phyloP scores from a whole-genome alignment of 1,140 invertebrate genomes.

The Leucophenga varia region DNA sequence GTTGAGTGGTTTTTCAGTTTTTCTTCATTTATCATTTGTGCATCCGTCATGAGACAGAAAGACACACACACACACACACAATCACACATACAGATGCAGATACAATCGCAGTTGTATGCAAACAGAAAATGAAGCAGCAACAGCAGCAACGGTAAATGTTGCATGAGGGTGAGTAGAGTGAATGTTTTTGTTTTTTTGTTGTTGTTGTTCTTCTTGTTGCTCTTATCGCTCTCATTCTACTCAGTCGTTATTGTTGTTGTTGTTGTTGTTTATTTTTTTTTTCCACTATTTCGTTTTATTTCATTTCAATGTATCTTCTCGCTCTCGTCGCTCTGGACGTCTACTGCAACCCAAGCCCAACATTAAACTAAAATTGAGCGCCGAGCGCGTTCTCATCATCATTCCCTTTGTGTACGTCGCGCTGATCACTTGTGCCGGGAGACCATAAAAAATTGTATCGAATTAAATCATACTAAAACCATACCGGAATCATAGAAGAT shows the following conservation, averaged over 20 bases:
- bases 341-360: slow-evolving; percentile 7
- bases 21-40: slow-evolving; percentile 9
- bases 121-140: slow-evolving; percentile 39
- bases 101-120: slow-evolving; percentile 7
- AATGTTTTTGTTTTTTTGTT: too few relatives aligned
- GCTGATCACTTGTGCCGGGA: slow-evolving; percentile 36
- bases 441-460: background rate
- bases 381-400: slow-evolving; percentile 49
- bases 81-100: background rate
- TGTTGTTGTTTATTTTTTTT: slow-evolving; percentile 8
- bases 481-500: too few relatives aligned
- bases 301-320: slow-evolving; percentile 8
- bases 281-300: too few relatives aligned
- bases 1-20: slow-evolving; percentile 41
- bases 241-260: slow-evolving; percentile 22
- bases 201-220: slow-evolving; percentile 1
- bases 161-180: background rate
- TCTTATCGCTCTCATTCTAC: slow-evolving; percentile 14
- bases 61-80: slow-evolving; percentile 27
- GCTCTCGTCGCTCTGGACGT: too few relatives aligned
- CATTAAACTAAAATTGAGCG: too few relatives aligned
- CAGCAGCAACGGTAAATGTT: slow-evolving; percentile 45
- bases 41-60: too few relatives aligned
- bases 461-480: too few relatives aligned
- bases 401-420: slow-evolving; percentile 53